Evolutionary conservation across 2,797 vertebrate species (phyloP), one percentile per base, ranked within the genome.

Genomic region (Molossus alvarezi): DNA sequence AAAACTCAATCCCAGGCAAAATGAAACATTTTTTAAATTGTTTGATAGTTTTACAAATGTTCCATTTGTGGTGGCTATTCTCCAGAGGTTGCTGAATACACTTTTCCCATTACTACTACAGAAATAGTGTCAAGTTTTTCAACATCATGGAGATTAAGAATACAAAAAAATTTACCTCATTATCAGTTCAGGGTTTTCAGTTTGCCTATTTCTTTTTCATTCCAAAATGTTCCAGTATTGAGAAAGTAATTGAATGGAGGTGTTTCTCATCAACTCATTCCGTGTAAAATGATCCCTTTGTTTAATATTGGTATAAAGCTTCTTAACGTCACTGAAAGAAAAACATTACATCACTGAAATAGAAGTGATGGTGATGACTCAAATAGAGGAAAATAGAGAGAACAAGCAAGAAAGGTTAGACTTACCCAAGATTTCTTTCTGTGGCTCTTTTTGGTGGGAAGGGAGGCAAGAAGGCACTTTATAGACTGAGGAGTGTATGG

Each of bases 281-380:
- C 96, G 75, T 88, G 58, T 97, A 96, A 96, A 95, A 96, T 92
- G 84, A 94, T 94, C 25, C 60, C 89, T 71, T 96, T 96, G 90
- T 58, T 97, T 91, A 91, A 90, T 86, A 88, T 71, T 96, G 91
- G 83, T 91, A 86, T 86, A 96, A 90, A 88, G 48, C 48, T 76
- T 96, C 96, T 96, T 96, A 94, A 93, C 88, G 90, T 96, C 97
- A 98, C 95, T 97, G 90, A 91, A 91, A 96, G 76, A 95, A 95
- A 93, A 96, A 92, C 13, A 95, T 95, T 92, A 96, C 86, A 64
- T 25, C 53, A 64, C 33, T 87, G 92, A 95, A 76, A 25, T 21
- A 75, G 90, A 95, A 93, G 69, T 53, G 64, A 94, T 94, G 53
- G 45, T 29, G 58, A 90, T 92, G 69, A 55, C 21, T 97, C 3